A percentile compares a stretch with the other conserved stretches of the same genome.
Evolutionary conservation across 2,888 invertebrate genomes (phyloP).

Genomic region (Augiades crinisus): DNA sequence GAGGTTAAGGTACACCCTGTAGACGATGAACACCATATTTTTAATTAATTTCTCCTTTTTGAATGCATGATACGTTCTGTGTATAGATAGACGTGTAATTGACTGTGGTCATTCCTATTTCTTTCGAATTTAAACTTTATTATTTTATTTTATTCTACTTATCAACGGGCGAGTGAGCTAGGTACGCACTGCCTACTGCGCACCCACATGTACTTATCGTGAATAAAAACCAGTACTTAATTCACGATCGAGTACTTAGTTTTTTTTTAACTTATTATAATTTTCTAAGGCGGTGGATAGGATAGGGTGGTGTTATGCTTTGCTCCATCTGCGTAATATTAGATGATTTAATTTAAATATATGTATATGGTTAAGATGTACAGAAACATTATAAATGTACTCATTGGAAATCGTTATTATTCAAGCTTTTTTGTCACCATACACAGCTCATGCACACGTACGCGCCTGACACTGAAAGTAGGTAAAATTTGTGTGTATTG

Average conservation of each 20-base stretch:
- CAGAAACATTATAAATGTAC: too few relatives aligned
- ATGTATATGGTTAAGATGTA: too few relatives aligned
- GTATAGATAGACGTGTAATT: conserved; percentile 52
- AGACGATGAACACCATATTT: background rate
- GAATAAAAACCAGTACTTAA: conserved; percentile 19
- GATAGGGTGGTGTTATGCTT: background rate
- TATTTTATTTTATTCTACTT: conserved; percentile 41
- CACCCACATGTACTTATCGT: conserved; percentile 38
- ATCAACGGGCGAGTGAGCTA: conserved; percentile 24
- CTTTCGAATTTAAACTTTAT: conserved; percentile 64
- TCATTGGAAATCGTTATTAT: too few relatives aligned
- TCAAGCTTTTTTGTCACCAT: too few relatives aligned
- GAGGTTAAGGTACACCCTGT: conserved; percentile 51
- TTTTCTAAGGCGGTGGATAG: conserved; percentile 14
- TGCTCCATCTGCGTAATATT: too few relatives aligned
- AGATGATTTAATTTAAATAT: conserved; percentile 27
- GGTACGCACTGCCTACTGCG: conserved; percentile 36
- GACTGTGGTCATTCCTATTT: conserved; percentile 66
- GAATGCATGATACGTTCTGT: conserved; percentile 39
- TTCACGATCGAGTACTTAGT: conserved; percentile 17
- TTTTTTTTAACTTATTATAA: conserved; percentile 7
- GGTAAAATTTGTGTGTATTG: too few relatives aligned
- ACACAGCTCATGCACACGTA: too few relatives aligned
- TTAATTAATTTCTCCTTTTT: conserved; percentile 4
- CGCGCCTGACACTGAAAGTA: too few relatives aligned